Conservation (phyloP, 2,797 vertebrate species). For the Vireo griseus region DNA sequence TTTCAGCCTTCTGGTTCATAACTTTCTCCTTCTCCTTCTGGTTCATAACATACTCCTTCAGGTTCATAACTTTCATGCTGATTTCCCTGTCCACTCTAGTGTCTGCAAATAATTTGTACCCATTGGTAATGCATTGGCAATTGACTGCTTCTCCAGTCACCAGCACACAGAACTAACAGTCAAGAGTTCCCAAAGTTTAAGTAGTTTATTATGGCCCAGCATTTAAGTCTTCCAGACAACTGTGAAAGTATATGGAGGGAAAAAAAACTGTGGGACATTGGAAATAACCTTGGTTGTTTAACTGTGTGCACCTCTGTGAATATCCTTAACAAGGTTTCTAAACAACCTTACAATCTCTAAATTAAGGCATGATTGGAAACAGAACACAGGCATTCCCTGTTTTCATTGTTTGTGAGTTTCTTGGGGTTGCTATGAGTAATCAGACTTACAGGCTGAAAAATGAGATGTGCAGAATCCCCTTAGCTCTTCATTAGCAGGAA, state of each 20-base stretch:
- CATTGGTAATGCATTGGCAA: background rate
- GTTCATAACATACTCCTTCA: background rate
- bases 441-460: background rate
- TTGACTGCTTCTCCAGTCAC: background rate
- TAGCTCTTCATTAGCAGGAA: background rate
- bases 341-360: background rate
- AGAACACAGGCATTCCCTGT: background rate
- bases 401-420: background rate
- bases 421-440: background rate
- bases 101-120: background rate
- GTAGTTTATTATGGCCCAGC: background rate
- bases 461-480: background rate
- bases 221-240: background rate
- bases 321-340: background rate
- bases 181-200: background rate
- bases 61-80: background rate
- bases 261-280: background rate
- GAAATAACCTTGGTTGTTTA: background rate
- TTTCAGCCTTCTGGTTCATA: background rate
- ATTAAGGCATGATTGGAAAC: background rate
- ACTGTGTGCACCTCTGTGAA: background rate
- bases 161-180: background rate
- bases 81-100: background rate
- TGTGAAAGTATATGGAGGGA: background rate
- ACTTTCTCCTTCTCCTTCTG: background rate